phyloP scores from a whole-genome alignment of 2,113 vertebrate species.

The Argyrosomus japonicus region DNA sequence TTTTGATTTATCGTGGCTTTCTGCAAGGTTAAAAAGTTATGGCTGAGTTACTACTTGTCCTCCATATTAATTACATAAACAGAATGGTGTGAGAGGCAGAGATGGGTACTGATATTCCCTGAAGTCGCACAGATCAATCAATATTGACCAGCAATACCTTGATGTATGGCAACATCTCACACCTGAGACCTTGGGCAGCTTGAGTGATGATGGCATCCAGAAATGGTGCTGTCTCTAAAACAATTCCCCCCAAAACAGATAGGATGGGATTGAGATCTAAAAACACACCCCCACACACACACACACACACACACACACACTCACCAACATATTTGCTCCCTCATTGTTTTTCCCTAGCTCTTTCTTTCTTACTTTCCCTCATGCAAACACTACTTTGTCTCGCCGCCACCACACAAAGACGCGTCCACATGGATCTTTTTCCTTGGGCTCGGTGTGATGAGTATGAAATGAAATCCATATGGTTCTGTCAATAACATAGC shows the following conservation, averaged over 20 bases:
- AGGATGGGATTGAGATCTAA: constrained; percentile 60
- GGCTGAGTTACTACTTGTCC: constrained; percentile 61
- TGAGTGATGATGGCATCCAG: constrained; percentile 77
- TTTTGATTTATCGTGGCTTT: constrained; percentile 66
- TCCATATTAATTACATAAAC: constrained; percentile 76
- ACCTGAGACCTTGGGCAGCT: constrained; percentile 71
- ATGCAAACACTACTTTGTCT: constrained; percentile 35
- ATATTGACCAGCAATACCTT: constrained; percentile 79
- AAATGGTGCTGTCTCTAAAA: constrained; percentile 61
- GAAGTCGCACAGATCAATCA: constrained; percentile 72
- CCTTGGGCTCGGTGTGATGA: constrained; percentile 44
- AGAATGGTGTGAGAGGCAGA: constrained; percentile 37
- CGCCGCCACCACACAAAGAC: constrained; percentile 35
- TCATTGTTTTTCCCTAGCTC: constrained; percentile 31
- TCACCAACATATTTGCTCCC: neutral
- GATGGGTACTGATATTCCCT: constrained; percentile 68
- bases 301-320: constrained; percentile 15
- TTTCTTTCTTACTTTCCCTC: constrained; percentile 38
- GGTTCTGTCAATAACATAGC: constrained; percentile 71
- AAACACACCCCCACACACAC: constrained; percentile 1
- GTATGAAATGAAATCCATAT: constrained; percentile 73
- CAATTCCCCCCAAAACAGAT: constrained; percentile 59
- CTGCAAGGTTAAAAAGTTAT: constrained; percentile 77
- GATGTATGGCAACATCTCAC: constrained; percentile 76
- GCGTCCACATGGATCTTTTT: constrained; percentile 6